Percentiles rank a stretch among this genome's conserved stretches.
Evolutionary conservation across 1,140 invertebrate species (phyloP).

Genomic region (Caenorhabditis briggsae): DNA sequence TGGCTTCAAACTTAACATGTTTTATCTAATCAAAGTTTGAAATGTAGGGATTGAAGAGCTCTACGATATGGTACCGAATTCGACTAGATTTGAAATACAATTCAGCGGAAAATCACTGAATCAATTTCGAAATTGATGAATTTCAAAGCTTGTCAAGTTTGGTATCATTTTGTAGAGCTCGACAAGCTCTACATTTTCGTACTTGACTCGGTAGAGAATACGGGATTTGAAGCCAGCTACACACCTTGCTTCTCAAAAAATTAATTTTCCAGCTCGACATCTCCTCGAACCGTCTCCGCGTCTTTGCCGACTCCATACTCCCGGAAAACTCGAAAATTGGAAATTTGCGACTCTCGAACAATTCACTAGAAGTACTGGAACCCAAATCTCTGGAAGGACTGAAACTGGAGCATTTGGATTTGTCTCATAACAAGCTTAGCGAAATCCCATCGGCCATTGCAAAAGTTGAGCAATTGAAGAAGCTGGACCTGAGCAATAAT

Average conservation of each 20-base stretch:
- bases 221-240: background rate
- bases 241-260: background rate
- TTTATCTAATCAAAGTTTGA: no score
- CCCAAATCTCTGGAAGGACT: constrained; percentile 66
- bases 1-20: no score
- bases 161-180: no score
- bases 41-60: no score
- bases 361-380: constrained; percentile 70
- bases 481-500: constrained; percentile 69
- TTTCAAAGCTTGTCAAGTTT: no score
- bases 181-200: background rate
- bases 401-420: constrained; percentile 62
- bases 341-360: constrained; percentile 67
- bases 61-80: no score
- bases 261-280: constrained; percentile 71
- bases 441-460: constrained; percentile 72
- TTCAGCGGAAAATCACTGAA: no score
- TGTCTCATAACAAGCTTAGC: constrained; percentile 67
- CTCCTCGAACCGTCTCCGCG: constrained; percentile 69
- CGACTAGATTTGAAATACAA: no score
- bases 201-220: no score
- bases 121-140: no score
- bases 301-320: constrained; percentile 66
- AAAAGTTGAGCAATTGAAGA: constrained; percentile 67
- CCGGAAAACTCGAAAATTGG: constrained; percentile 69